Evolutionary conservation across 2,797 vertebrate genomes (phyloP), one percentile per base, ranked within the genome.

Genomic region (Galagoides demidoff): DNA sequence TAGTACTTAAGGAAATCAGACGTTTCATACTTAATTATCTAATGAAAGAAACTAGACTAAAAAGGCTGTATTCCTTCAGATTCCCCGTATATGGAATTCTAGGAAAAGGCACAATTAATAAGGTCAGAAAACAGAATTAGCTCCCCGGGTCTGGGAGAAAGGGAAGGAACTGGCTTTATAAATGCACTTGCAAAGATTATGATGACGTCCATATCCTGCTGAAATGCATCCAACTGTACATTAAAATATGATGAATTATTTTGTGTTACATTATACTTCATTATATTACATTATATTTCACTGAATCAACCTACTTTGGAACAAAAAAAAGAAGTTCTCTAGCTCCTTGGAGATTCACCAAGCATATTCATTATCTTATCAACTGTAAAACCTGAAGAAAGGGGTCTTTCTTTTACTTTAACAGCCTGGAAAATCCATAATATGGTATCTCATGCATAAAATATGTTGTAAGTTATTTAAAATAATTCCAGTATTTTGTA

Each of bases 381-480:
- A 83, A 31, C 19, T 59, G 49, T 93, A 71, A 81, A 25, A 45
- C 19, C 37, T 55, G 22, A 93, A 20, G 49, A 88, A 90, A 93
- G 55, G 68, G 55, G 61, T 85, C 94, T 94, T 92, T 55, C 64
- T 61, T 90, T 90, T 78, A 66, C 17, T 68, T 82, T 86, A 82
- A 90, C 6, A 52, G 7, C 17, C 25, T 89, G 13, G 37, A 2
- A 85, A 91, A 63, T 78, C 12, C 43, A 66, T 63, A 89, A 20
- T 92, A 71, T 52, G 68, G 85, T 82, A 66, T 93, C 43, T 79
- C 27, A 29, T 64, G 23, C 14, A 87, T 81, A 85, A 57, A 82
- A 74, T 61, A 52, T 52, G 16, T 70, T 87, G 0, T 55, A 77
- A 43, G 2, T 64, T 84, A 76, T 57, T 87, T 90, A 74, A 94